Evolutionary conservation across 2,888 invertebrate genomes (phyloP).

Genomic region (Aethes cnicana): DNA sequence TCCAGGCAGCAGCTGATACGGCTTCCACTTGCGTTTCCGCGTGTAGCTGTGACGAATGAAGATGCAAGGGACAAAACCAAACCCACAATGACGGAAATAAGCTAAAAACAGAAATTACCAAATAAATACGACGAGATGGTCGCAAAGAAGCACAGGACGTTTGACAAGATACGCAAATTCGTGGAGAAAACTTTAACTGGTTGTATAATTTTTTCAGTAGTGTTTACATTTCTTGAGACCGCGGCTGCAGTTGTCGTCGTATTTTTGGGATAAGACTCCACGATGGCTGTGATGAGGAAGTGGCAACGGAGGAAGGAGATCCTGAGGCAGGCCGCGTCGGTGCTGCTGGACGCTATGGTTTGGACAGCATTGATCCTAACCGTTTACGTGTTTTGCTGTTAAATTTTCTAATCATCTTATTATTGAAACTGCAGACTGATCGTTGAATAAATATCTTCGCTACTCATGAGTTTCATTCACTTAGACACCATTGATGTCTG

Average conservation of each 20-base stretch:
- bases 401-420: background rate
- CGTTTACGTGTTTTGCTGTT: background rate
- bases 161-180: too few species aligned
- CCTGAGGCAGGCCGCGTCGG: conserved; percentile 39
- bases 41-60: background rate
- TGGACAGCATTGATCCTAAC: conserved; percentile 48
- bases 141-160: too few species aligned
- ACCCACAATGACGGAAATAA: background rate
- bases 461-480: conserved; percentile 12
- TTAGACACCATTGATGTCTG: conserved; percentile 14
- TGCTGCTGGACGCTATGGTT: conserved; percentile 44
- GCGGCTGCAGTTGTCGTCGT: conserved; percentile 54
- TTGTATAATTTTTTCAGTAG: too few species aligned
- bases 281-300: conserved; percentile 48
- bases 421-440: background rate
- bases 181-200: too few species aligned
- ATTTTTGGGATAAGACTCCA: conserved; percentile 41
- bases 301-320: conserved; percentile 49
- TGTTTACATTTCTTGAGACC: conserved; percentile 63
- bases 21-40: background rate
- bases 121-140: too few species aligned
- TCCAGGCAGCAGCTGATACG: background rate
- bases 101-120: too few species aligned
- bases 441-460: conserved; percentile 9
- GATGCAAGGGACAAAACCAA: background rate